Percentiles rank a stretch among this genome's conserved stretches.
Conservation (phyloP, 2,888 invertebrate species). For the Polydrusus pterygomalis region DNA sequence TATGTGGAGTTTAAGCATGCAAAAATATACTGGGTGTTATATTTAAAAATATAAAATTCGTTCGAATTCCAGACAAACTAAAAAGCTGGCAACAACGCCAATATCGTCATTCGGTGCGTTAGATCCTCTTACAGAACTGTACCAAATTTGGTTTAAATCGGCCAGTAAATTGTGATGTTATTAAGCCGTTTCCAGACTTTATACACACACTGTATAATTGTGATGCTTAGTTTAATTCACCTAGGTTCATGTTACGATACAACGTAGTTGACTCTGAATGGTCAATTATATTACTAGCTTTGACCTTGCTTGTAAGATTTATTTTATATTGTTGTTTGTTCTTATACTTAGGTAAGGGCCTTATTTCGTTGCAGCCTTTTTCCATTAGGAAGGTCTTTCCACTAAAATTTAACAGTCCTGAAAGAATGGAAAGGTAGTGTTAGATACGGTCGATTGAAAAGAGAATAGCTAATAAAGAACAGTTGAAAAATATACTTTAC, state of each 20-base stretch:
- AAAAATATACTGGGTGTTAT: too few species aligned
- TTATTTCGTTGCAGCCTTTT: conserved; percentile 2
- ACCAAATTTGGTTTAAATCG: too few species aligned
- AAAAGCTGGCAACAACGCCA: too few species aligned
- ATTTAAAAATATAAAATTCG: too few species aligned
- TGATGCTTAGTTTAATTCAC: conserved; percentile 8
- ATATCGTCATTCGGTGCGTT: too few species aligned
- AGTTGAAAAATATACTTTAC: background rate
- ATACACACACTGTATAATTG: too few species aligned
- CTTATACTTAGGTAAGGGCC: conserved; percentile 11
- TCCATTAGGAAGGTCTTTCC: conserved; percentile 4
- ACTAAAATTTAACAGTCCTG: conserved; percentile 8
- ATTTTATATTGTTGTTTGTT: conserved; percentile 37
- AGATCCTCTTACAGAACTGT: too few species aligned
- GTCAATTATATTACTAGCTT: conserved; percentile 13
- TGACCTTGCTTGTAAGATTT: conserved; percentile 16
- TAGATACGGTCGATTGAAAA: conserved; percentile 26
- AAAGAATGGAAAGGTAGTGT: conserved; percentile 24
- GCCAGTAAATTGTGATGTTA: too few species aligned
- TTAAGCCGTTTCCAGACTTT: too few species aligned
- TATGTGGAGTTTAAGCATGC: too few species aligned
- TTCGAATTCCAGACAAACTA: too few species aligned
- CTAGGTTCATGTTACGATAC: conserved; percentile 14
- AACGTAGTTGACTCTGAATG: conserved; percentile 8
- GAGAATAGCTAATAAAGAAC: conserved; percentile 11